Base-by-base conservation (phyloP, 2,888 invertebrate species). In the Protophormia terraenovae region DNA sequence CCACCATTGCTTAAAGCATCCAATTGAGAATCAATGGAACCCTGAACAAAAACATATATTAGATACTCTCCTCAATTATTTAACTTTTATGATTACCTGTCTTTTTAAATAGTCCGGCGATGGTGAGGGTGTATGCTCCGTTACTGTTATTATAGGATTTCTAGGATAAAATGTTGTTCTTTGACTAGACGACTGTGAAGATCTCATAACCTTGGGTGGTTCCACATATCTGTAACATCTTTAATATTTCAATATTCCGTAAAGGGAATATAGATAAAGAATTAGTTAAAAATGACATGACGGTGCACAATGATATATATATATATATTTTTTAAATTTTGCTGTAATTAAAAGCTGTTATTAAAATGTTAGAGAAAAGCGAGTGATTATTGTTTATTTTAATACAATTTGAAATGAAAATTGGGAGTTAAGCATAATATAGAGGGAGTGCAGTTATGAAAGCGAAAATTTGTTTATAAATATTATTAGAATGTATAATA, bases 71-170 rank as follows among this genome's bases (percentile, higher is more conserved):
- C n/a, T 5, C 0, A n/a, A n/a, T 4, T 22, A 27, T 7, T 29
- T 27, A 6, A 12, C n/a, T 41, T 27, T 6, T 35, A 12, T 45
- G 86, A 89, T 91, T 93, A 96, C 96, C 93, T 96, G 97, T 93
- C 96, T 94, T 90, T 96, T 95, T 87, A 97, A 94, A 90, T 96
- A 97, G 91, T 98, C 97, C 0, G 97, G 97, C 0, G 97, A 97
- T 0, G 97, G 97, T 4, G 97, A 96, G 0, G 98, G 98, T 0
- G 98, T 98, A 90, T 98, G 98, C 90, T 98, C 98, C 0, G 99
- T 99, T 8, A 99, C 98, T 0, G 98, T 98, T 81, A 99, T 99
- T 73, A 98, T 98, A 0, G 99, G 99, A 93, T 98, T 98, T 75
- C 97, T 95, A 84, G 96, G 96, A 87, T 96, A 95, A 89, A 93